A percentile compares a stretch with the other conserved stretches of the same genome.
These are phyloP conservation scores for Andinoacara biseriatus DNA, from an alignment of 2,113 vertebrate genomes.

Conservation along the genomic window DNA sequence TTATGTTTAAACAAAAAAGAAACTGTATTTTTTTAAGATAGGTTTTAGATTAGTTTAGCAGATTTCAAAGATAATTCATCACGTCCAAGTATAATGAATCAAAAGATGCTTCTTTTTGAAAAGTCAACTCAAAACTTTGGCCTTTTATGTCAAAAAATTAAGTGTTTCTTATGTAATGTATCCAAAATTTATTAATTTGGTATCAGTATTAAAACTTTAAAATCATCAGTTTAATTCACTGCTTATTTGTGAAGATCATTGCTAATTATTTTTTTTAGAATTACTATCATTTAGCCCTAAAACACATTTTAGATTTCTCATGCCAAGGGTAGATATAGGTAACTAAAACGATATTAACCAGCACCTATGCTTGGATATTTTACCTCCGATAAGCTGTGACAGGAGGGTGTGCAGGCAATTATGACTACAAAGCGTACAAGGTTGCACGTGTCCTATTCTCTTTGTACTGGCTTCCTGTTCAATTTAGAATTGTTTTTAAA, in stretches of 20 bases:
- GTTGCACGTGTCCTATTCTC: not conserved
- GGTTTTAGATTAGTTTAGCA: no score
- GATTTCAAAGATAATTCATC: no score
- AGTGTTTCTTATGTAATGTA: not conserved
- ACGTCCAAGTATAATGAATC: no score
- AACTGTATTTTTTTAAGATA: no score
- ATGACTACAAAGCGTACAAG: conserved; percentile 39
- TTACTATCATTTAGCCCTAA: not conserved
- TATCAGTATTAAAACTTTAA: not conserved
- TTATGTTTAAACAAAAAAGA: no score
- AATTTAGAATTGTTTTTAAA: no score
- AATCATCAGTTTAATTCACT: not conserved
- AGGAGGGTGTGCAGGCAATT: not conserved
- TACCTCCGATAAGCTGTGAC: not conserved
- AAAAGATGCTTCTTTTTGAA: no score
- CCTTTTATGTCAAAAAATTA: not conserved
- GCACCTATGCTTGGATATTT: not conserved
- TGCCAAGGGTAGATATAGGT: not conserved
- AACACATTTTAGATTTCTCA: not conserved
- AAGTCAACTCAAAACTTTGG: no score
- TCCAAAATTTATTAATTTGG: not conserved
- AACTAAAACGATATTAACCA: not conserved
- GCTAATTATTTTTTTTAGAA: not conserved
- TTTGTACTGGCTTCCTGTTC: no score
- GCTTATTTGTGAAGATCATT: not conserved